These are phyloP conservation scores for Sparus aurata DNA, from an alignment of 2,797 vertebrate genomes.

Conservation along the genomic window DNA sequence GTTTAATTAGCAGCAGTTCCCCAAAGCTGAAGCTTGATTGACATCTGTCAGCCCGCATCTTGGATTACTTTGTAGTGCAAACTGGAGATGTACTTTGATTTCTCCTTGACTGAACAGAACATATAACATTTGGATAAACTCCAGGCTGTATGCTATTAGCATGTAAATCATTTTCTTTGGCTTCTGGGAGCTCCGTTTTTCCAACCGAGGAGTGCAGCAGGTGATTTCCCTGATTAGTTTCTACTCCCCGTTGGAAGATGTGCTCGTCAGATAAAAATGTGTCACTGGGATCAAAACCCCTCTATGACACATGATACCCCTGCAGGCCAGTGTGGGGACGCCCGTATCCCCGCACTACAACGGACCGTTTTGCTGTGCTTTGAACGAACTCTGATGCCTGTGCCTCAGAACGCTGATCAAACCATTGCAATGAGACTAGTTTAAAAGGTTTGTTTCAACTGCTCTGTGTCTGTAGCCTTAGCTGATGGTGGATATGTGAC, in stretches of 20 bases:
- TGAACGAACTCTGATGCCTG: background rate
- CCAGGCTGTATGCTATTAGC: background rate
- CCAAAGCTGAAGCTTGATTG: constrained; percentile 7
- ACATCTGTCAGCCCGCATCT: background rate
- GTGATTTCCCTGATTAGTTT: constrained; percentile 6
- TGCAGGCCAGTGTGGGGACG: background rate
- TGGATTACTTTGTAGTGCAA: background rate
- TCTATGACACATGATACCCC: background rate
- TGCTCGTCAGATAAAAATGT: background rate
- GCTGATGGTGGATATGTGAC: background rate
- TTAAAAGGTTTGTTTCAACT: background rate
- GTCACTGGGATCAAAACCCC: background rate
- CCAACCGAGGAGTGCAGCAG: background rate
- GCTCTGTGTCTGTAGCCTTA: background rate
- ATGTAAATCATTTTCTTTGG: background rate
- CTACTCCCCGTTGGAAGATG: background rate
- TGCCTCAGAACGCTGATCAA: background rate
- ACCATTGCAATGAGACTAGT: background rate
- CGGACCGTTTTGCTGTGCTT: background rate
- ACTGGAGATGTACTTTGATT: background rate
- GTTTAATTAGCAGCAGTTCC: constrained; percentile 15
- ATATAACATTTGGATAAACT: background rate
- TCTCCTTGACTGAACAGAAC: background rate
- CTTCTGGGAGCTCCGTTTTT: background rate
- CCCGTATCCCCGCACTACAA: background rate